Evolutionary conservation across 2,797 vertebrate genomes (phyloP).

Genomic region (Discoglossus pictus): DNA sequence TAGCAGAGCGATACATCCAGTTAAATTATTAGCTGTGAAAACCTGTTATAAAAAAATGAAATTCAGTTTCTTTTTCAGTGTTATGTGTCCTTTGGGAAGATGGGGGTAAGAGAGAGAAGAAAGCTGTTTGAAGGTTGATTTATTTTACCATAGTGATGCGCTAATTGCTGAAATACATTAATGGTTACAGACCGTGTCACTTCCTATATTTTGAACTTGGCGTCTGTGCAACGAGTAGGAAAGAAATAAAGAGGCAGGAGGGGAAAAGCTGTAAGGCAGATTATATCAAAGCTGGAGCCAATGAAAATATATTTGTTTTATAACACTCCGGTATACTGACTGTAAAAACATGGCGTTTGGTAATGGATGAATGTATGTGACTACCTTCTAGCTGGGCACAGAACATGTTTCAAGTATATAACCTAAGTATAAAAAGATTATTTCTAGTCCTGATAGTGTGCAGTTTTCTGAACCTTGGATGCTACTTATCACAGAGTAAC

Average conservation of each 20-base stretch:
- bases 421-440: too few species aligned
- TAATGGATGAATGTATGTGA: neutral
- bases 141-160: constrained; percentile 14
- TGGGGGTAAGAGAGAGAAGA: neutral
- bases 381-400: neutral
- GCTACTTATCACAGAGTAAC: too few species aligned
- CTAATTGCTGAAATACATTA: constrained; percentile 34
- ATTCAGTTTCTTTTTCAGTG: neutral
- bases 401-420: too few species aligned
- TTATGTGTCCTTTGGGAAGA: constrained; percentile 19
- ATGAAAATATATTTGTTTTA: neutral
- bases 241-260: constrained; percentile 20
- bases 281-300: neutral
- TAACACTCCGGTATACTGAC: neutral
- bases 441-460: too few species aligned
- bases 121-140: constrained; percentile 13
- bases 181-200: constrained; percentile 35
- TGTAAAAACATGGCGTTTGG: constrained; percentile 7
- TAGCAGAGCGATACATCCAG: neutral
- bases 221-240: constrained; percentile 17
- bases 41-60: too few species aligned
- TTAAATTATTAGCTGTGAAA: constrained; percentile 1
- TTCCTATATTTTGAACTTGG: constrained; percentile 21
- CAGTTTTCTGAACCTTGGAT: too few species aligned
- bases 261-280: constrained; percentile 15